Conservation (phyloP, 2,888 invertebrate genomes). For the Rhagonycha lutea region DNA sequence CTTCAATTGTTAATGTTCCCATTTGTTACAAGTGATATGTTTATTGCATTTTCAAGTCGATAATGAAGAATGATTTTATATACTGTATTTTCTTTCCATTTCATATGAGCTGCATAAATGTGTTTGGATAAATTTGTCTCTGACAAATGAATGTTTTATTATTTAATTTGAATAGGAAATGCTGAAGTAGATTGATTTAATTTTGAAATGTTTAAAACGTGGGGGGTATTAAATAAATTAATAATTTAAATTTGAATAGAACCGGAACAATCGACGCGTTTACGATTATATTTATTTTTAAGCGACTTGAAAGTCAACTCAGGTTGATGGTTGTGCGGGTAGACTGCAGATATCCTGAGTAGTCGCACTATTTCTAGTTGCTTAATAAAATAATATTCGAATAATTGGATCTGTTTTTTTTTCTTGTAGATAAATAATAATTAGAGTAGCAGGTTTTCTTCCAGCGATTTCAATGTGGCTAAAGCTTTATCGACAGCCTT, state of each 20-base stretch:
- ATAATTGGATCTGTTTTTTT: too few relatives aligned
- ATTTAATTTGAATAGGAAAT: background rate
- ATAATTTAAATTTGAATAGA: background rate
- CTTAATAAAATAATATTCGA: too few relatives aligned
- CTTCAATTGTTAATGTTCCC: background rate
- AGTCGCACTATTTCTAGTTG: too few relatives aligned
- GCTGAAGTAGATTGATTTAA: background rate
- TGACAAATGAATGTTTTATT: background rate
- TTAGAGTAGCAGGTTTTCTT: too few relatives aligned
- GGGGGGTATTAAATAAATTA: background rate
- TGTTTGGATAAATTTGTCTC: background rate
- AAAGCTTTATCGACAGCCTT: too few relatives aligned
- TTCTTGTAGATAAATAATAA: too few relatives aligned
- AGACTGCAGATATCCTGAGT: background rate
- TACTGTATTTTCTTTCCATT: background rate
- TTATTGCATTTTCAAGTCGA: background rate
- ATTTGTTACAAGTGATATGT: background rate
- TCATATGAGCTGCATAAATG: background rate
- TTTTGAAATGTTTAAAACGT: background rate
- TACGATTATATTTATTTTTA: background rate
- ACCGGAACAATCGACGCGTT: background rate
- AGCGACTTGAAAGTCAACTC: background rate
- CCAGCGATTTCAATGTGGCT: too few relatives aligned
- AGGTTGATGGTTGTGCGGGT: background rate
- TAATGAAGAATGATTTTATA: background rate